A percentile compares a stretch with the other conserved stretches of the same genome.
Evolutionary conservation across 2,113 vertebrate species (phyloP).

Genomic region (Trinectes maculatus): DNA sequence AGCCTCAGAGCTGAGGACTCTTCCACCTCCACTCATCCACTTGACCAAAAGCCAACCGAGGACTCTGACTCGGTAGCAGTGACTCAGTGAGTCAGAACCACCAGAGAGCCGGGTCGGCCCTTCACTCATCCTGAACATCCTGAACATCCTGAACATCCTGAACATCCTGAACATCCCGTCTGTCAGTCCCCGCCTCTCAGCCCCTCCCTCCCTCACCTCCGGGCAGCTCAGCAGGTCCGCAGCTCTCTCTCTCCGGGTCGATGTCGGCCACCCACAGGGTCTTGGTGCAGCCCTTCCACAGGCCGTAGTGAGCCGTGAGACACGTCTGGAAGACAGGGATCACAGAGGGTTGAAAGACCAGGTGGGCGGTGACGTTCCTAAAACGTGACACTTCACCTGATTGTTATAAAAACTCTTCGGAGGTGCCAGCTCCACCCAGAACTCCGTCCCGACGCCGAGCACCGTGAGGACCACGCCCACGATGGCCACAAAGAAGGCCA

Average conservation of each 20-base stretch:
- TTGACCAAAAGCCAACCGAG: no score
- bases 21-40: no score
- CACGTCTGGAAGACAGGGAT: constrained; percentile 75
- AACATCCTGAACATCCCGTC: no score
- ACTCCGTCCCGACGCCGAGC: constrained; percentile 90
- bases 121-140: no score
- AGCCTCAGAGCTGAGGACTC: no score
- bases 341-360: neutral
- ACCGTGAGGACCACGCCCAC: constrained; percentile 86
- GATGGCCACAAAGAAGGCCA: constrained; percentile 84
- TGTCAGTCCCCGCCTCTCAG: no score
- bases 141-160: no score
- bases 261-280: constrained; percentile 86
- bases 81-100: no score
- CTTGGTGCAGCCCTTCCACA: constrained; percentile 90
- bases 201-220: constrained; percentile 88
- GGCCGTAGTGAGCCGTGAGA: constrained; percentile 84
- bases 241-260: constrained; percentile 83
- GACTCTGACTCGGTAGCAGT: no score
- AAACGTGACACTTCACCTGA: constrained; percentile 52
- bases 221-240: constrained; percentile 86
- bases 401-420: constrained; percentile 83
- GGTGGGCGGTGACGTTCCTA: neutral
- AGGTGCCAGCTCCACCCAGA: constrained; percentile 89
- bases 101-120: no score